Conservation (phyloP, 2,797 vertebrate species). For the Pangasius krempfi region DNA sequence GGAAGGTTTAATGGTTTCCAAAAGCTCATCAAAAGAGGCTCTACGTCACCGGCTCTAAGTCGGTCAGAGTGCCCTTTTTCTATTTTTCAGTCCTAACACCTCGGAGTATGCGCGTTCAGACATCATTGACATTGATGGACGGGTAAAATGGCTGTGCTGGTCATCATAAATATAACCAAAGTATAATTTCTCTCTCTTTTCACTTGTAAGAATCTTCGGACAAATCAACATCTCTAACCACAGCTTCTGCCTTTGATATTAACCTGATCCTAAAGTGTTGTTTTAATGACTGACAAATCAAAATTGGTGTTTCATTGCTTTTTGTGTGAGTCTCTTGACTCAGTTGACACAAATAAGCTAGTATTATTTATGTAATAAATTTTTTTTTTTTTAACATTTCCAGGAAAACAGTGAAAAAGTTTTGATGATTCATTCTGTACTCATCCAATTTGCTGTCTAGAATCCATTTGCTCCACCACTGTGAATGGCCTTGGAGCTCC, state of each 20-base stretch:
- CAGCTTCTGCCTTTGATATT: neutral
- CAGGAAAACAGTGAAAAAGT: too few relatives aligned
- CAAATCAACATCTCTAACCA: neutral
- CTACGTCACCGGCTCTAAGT: slow-evolving; percentile 3
- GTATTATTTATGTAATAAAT: too few relatives aligned
- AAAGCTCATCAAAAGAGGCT: slow-evolving; percentile 32
- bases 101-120: slow-evolving; percentile 2
- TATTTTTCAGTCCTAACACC: slow-evolving; percentile 28
- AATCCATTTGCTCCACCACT: neutral
- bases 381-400: neutral
- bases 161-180: neutral
- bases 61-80: slow-evolving; percentile 52
- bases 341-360: too few relatives aligned
- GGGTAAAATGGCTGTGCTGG: slow-evolving; percentile 27
- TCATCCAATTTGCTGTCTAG: neutral
- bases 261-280: neutral
- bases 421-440: neutral
- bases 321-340: too few relatives aligned
- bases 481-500: neutral
- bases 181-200: neutral
- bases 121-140: slow-evolving; percentile 26
- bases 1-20: slow-evolving; percentile 9
- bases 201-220: neutral
- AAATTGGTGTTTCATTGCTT: neutral
- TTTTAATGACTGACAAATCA: neutral